A percentile compares a stretch with the other conserved stretches of the same genome.
Evolutionary conservation across 2,888 invertebrate species (phyloP).

Genomic region (Yponomeuta malinellus): DNA sequence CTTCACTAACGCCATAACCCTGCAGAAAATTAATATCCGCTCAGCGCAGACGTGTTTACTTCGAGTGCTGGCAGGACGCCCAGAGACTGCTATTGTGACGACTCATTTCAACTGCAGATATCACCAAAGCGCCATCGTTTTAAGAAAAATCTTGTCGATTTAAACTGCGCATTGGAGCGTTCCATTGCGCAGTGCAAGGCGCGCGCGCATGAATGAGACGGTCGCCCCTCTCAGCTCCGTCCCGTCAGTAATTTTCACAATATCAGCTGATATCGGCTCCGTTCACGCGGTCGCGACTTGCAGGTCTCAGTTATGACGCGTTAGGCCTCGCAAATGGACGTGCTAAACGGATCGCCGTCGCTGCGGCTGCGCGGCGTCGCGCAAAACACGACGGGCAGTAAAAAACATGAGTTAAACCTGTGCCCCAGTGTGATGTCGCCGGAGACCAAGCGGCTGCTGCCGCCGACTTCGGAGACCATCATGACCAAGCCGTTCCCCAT

Average conservation of each 20-base stretch:
- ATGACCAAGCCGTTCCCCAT: slow-evolving; percentile 93
- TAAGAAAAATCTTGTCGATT: too few species aligned
- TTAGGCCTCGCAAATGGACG: slow-evolving; percentile 60
- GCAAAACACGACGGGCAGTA: slow-evolving; percentile 47
- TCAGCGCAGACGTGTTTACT: slow-evolving; percentile 19
- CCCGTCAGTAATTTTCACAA: slow-evolving; percentile 24
- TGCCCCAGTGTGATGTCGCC: slow-evolving; percentile 85
- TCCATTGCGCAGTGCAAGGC: neutral
- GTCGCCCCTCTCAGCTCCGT: neutral
- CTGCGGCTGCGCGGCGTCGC: slow-evolving; percentile 67
- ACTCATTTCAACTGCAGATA: too few species aligned
- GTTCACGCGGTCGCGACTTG: slow-evolving; percentile 15
- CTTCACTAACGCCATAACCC: neutral
- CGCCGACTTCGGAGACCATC: slow-evolving; percentile 88
- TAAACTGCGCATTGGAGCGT: too few species aligned
- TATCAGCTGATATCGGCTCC: slow-evolving; percentile 40
- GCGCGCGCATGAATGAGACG: slow-evolving; percentile 25
- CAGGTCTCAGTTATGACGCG: slow-evolving; percentile 55
- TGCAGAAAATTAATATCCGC: slow-evolving; percentile 2
- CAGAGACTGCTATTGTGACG: slow-evolving; percentile 23
- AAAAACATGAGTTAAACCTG: slow-evolving; percentile 72
- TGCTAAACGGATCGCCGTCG: slow-evolving; percentile 59
- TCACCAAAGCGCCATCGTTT: too few species aligned
- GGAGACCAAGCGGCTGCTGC: slow-evolving; percentile 79
- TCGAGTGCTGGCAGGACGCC: slow-evolving; percentile 32